Conservation (phyloP, 2,797 vertebrate genomes). For the Buceros bicornis region DNA sequence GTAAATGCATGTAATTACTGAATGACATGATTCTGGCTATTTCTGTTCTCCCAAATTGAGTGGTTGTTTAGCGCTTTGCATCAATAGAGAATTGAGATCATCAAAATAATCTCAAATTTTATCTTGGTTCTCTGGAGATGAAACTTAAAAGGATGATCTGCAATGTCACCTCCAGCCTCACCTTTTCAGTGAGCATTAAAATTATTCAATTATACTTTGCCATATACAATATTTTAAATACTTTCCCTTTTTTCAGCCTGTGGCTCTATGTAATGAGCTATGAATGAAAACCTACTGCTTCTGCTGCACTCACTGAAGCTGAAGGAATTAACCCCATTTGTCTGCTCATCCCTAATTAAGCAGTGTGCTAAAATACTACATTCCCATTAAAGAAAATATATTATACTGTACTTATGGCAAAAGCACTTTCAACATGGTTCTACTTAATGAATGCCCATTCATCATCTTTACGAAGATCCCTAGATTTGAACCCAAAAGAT, state of each 20-base stretch:
- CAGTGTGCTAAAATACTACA: conserved; percentile 48
- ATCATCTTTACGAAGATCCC: conserved; percentile 48
- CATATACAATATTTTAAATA: not conserved
- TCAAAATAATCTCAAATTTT: conserved; percentile 1
- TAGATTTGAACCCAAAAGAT: conserved; percentile 51
- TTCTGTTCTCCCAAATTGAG: not conserved
- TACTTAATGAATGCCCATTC: conserved; percentile 44
- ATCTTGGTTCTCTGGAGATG: not conserved
- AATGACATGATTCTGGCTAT: not conserved
- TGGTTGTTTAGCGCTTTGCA: not conserved
- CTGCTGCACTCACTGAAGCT: conserved; percentile 25
- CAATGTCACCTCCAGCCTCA: not conserved
- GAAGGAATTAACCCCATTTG: conserved; percentile 51
- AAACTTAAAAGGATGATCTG: not conserved
- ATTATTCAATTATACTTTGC: not conserved
- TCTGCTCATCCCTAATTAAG: conserved; percentile 60
- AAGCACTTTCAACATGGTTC: conserved; percentile 11
- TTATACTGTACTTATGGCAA: conserved; percentile 32
- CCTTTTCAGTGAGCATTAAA: not conserved
- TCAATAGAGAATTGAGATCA: not conserved
- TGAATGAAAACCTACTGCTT: conserved; percentile 24
- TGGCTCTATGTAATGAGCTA: not conserved
- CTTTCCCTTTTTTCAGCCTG: not conserved
- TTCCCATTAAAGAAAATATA: conserved; percentile 51
- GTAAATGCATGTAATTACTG: conserved; percentile 28